These are phyloP conservation scores for Aethes cnicana DNA, from an alignment of 2,888 invertebrate species.

Conservation along the genomic window DNA sequence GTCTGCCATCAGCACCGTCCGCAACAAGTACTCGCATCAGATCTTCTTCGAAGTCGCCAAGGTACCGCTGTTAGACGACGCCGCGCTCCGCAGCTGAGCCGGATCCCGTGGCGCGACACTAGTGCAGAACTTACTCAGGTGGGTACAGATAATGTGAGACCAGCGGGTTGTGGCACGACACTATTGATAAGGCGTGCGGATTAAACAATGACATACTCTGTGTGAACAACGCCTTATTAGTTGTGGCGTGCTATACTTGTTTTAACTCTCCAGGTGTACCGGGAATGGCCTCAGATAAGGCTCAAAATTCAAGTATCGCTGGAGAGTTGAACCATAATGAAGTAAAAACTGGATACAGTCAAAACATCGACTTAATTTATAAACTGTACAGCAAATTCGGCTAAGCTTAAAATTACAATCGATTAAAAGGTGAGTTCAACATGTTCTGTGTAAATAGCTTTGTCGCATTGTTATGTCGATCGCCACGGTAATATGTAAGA, in stretches of 20 bases:
- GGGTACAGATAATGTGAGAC: constrained; percentile 57
- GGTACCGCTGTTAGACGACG: constrained; percentile 83
- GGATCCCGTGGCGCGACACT: constrained; percentile 54
- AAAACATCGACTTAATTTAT: no score
- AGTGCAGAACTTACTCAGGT: constrained; percentile 57
- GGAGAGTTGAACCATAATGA: no score
- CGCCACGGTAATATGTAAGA: constrained; percentile 49
- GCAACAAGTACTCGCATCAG: constrained; percentile 96
- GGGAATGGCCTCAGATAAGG: no score
- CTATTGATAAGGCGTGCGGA: no score
- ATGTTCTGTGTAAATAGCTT: constrained; percentile 7
- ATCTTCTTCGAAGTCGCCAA: constrained; percentile 97
- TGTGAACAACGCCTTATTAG: no score
- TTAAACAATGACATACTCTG: no score
- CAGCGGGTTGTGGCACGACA: background rate
- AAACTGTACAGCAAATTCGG: no score
- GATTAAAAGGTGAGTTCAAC: constrained; percentile 7
- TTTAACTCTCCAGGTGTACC: no score
- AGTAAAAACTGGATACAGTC: no score
- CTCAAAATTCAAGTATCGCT: background rate
- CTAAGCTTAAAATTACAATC: constrained; percentile 22
- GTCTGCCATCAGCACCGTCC: constrained; percentile 91
- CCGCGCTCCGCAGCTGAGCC: constrained; percentile 63
- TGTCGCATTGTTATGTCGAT: constrained; percentile 17
- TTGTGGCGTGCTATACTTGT: no score